Evolutionary conservation across 2,888 invertebrate species (phyloP).

Genomic region (Halocaridina rubra): DNA sequence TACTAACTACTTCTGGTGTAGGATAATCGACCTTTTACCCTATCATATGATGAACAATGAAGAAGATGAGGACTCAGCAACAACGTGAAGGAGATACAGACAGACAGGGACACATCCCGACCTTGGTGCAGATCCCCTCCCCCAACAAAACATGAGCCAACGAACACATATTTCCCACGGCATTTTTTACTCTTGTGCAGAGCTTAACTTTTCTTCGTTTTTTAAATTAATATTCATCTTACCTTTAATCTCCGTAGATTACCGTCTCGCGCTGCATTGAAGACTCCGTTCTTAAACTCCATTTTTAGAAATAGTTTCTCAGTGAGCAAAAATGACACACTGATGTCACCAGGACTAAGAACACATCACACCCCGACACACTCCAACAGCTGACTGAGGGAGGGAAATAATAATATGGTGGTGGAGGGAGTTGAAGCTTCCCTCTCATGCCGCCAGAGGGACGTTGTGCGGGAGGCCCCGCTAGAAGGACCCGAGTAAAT

Average conservation of each 20-base stretch:
- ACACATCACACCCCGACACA: conserved; percentile 57
- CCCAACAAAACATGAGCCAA: background rate
- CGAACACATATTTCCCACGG: background rate
- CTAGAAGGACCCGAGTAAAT: no score
- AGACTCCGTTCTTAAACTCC: conserved; percentile 60
- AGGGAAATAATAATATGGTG: background rate
- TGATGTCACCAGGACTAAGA: conserved; percentile 43
- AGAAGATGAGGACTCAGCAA: no score
- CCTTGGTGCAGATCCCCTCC: background rate
- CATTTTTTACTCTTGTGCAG: background rate
- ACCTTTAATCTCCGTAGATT: conserved; percentile 58
- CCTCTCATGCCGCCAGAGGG: conserved; percentile 27
- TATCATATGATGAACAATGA: no score
- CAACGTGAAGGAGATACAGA: no score
- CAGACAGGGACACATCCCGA: no score
- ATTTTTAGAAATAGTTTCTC: conserved; percentile 48
- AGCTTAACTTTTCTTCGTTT: background rate
- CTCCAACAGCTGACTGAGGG: conserved; percentile 59
- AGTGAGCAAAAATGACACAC: conserved; percentile 37
- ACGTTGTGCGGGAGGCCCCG: no score
- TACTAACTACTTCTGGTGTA: no score
- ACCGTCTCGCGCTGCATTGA: conserved; percentile 56
- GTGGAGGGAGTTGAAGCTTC: background rate
- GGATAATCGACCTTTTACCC: no score
- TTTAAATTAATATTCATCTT: background rate